Evolutionary conservation across 2,797 vertebrate species (phyloP).

Genomic region (Hydrophis major): DNA sequence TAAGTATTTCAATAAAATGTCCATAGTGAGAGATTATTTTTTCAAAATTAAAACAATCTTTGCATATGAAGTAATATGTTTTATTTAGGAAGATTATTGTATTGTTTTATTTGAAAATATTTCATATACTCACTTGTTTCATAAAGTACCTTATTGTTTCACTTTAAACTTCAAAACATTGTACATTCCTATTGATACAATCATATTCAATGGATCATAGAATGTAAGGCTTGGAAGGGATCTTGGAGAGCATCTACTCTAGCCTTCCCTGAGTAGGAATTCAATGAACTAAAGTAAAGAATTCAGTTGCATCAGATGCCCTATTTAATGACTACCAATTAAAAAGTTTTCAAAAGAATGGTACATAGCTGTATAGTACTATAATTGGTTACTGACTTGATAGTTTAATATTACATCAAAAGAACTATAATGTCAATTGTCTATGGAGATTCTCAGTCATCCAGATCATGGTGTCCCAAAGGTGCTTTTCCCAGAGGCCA

Average conservation of each 20-base stretch:
- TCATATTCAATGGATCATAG: not conserved
- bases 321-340: not conserved
- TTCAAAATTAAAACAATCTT: not conserved
- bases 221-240: not conserved
- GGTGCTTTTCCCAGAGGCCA: no score
- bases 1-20: not conserved
- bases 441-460: no score
- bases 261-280: not conserved
- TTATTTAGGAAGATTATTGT: not conserved
- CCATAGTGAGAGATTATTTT: not conserved
- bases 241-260: not conserved
- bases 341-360: not conserved
- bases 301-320: not conserved
- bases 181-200: not conserved
- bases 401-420: not conserved
- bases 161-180: not conserved
- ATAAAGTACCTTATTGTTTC: not conserved
- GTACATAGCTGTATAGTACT: not conserved
- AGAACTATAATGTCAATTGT: not conserved
- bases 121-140: not conserved
- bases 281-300: not conserved
- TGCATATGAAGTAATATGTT: not conserved
- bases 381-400: not conserved
- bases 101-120: not conserved
- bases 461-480: no score